phyloP scores from a whole-genome alignment of 1,140 invertebrate genomes.

The Drosophila sturtevanti region DNA sequence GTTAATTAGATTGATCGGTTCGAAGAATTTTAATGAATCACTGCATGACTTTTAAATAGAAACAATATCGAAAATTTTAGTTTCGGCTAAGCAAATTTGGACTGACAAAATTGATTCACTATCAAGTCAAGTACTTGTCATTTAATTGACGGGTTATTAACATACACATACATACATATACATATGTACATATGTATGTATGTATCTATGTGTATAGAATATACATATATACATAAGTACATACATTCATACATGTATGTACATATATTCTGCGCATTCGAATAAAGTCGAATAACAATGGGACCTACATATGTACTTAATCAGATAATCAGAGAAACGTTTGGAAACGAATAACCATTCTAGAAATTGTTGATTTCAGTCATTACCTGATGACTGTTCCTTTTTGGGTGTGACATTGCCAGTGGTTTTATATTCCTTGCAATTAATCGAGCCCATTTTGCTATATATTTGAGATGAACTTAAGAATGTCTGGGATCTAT shows the following conservation, averaged over 20 bases:
- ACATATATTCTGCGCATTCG: not conserved
- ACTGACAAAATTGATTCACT: too few relatives aligned
- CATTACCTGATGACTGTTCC: slow-evolving; percentile 59
- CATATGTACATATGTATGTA: not conserved
- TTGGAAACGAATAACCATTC: too few relatives aligned
- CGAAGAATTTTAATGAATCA: too few relatives aligned
- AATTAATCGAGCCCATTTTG: slow-evolving; percentile 65
- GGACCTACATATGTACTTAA: too few relatives aligned
- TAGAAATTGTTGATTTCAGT: not conserved
- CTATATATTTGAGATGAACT: slow-evolving; percentile 29
- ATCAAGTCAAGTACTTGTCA: too few relatives aligned
- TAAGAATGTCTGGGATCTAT: slow-evolving; percentile 8
- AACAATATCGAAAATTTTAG: not conserved
- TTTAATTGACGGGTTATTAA: too few relatives aligned
- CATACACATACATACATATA: not conserved
- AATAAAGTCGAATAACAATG: not conserved
- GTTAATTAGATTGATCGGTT: too few relatives aligned
- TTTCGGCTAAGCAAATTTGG: too few relatives aligned
- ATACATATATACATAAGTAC: not conserved
- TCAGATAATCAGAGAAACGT: too few relatives aligned
- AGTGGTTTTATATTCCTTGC: slow-evolving; percentile 73
- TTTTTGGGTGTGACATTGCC: slow-evolving; percentile 61
- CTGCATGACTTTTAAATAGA: too few relatives aligned
- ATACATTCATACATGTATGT: too few relatives aligned
- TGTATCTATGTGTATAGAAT: not conserved